A percentile compares a stretch with the other conserved stretches of the same genome.
Evolutionary conservation across 1,140 invertebrate genomes (phyloP).

Genomic region (Drosophila quadrilineata): DNA sequence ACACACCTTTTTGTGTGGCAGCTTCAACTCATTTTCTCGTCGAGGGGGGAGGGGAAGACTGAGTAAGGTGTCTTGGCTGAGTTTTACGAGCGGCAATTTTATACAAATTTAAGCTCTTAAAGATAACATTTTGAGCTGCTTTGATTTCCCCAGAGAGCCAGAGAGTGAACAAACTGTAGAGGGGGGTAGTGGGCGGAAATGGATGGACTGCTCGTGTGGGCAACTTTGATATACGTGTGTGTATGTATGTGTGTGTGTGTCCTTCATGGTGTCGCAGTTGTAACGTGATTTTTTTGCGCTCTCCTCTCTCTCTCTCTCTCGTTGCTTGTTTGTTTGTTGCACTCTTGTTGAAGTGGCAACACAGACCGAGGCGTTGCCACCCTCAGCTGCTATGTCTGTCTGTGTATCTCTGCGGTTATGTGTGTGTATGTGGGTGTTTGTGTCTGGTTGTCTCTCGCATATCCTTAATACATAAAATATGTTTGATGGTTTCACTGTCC

Average conservation of each 20-base stretch:
- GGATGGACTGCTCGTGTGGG: neutral
- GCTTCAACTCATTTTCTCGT: too few species aligned
- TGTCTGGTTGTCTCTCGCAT: constrained; percentile 34
- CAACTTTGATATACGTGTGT: constrained; percentile 24
- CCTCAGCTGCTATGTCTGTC: too few species aligned
- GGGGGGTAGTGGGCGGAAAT: neutral
- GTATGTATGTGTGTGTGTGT: too few species aligned
- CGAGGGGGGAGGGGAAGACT: too few species aligned
- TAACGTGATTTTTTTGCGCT: constrained; percentile 62
- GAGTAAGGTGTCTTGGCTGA: too few species aligned
- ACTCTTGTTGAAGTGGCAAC: neutral
- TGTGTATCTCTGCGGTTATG: neutral
- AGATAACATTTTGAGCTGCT: constrained; percentile 81
- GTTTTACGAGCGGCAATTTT: constrained; percentile 66
- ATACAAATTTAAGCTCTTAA: constrained; percentile 81
- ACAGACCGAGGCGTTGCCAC: too few species aligned
- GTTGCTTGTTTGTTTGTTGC: neutral
- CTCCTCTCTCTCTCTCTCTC: neutral
- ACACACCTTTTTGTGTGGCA: constrained; percentile 57
- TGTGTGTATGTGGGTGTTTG: constrained; percentile 27
- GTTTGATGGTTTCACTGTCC: constrained; percentile 66
- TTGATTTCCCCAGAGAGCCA: constrained; percentile 73
- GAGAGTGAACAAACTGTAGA: neutral
- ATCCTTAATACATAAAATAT: constrained; percentile 79
- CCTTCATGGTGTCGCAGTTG: constrained; percentile 24